These are phyloP conservation scores for Tyrophagus putrescentiae DNA, from an alignment of 1,140 invertebrate genomes.

Conservation along the genomic window DNA sequence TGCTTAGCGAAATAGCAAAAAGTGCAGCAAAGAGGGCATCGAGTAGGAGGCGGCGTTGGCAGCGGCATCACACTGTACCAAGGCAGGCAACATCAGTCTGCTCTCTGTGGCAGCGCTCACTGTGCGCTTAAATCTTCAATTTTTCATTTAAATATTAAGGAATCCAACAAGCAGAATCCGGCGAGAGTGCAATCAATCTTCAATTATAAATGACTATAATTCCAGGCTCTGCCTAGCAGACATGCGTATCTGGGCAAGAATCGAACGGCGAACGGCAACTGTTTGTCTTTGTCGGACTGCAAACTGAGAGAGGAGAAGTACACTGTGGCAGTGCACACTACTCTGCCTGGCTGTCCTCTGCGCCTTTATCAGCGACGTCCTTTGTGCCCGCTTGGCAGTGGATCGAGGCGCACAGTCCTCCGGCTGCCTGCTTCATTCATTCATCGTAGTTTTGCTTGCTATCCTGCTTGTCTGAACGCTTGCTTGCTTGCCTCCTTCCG, in stretches of 20 bases:
- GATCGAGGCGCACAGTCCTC: too few species aligned
- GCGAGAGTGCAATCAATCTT: conserved; percentile 8
- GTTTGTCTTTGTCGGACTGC: conserved; percentile 9
- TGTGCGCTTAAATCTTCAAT: conserved; percentile 11
- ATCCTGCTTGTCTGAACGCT: not conserved
- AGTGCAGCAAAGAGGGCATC: too few species aligned
- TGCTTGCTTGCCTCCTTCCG: not conserved
- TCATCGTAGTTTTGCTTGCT: too few species aligned
- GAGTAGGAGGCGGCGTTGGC: too few species aligned
- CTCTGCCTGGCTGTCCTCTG: not conserved
- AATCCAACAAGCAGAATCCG: conserved; percentile 6
- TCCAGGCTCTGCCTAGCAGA: not conserved
- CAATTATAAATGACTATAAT: conserved; percentile 13
- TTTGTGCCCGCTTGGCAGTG: not conserved
- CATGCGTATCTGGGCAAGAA: not conserved
- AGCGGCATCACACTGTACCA: too few species aligned
- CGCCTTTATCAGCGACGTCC: conserved; percentile 1
- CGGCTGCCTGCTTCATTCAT: too few species aligned
- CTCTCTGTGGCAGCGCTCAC: too few species aligned
- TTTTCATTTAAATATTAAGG: conserved; percentile 15
- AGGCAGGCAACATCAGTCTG: too few species aligned
- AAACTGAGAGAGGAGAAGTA: too few species aligned
- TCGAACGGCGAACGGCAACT: not conserved
- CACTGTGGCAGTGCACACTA: too few species aligned
- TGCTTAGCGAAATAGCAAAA: too few species aligned